Evolutionary conservation across 1,140 invertebrate genomes (phyloP).

Genomic region (Chymomyza costata): DNA sequence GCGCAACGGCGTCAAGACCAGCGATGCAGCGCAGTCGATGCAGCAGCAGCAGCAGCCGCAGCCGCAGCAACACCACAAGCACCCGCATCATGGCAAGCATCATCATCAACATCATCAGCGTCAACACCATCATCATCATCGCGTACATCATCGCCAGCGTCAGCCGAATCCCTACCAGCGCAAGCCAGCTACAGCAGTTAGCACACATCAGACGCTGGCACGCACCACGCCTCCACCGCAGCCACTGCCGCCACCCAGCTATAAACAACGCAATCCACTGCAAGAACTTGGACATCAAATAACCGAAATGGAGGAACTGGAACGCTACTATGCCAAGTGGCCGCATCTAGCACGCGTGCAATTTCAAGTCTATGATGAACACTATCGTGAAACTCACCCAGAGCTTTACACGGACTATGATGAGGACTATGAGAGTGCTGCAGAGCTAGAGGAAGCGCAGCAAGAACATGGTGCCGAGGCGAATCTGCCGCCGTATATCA

Average conservation of each 20-base stretch:
- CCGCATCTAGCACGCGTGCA: constrained; percentile 64
- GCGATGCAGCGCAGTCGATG: constrained; percentile 5
- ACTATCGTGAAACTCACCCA: constrained; percentile 52
- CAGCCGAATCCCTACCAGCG: constrained; percentile 42
- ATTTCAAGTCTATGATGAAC: constrained; percentile 64
- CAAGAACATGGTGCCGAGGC: constrained; percentile 54
- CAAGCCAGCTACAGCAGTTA: constrained; percentile 3
- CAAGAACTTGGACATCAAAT: constrained; percentile 57
- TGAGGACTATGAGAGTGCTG: constrained; percentile 63
- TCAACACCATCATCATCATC: constrained; percentile 22
- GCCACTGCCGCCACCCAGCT: constrained; percentile 39
- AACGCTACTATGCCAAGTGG: constrained; percentile 70
- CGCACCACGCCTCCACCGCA: constrained; percentile 21
- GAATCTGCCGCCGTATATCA: constrained; percentile 67
- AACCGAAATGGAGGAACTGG: constrained; percentile 61
- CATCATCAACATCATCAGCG: constrained; percentile 17
- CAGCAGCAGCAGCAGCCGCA: constrained; percentile 23
- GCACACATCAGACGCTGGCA: background rate
- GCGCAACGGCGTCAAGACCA: constrained; percentile 50
- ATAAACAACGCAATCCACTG: constrained; percentile 6
- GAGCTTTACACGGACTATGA: constrained; percentile 56
- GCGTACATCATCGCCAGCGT: constrained; percentile 24
- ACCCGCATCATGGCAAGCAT: constrained; percentile 25
- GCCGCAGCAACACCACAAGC: constrained; percentile 19
- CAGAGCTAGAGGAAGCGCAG: constrained; percentile 55